Evolutionary conservation across 2,113 vertebrate genomes (phyloP).

Genomic region (Mungos mungo): DNA sequence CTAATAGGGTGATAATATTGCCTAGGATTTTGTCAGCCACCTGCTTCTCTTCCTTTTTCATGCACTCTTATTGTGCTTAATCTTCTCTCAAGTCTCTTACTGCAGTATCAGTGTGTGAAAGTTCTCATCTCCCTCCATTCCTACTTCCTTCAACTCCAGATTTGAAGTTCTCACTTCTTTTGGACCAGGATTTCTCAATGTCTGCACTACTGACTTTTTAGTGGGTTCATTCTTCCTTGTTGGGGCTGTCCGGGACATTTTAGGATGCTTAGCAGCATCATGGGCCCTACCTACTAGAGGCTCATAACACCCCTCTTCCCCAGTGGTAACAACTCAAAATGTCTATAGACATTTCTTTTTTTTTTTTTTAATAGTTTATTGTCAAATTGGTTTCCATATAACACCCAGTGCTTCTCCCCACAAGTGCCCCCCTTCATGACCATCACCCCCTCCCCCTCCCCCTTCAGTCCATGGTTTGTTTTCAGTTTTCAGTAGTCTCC

Average conservation of each 20-base stretch:
- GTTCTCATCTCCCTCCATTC: not conserved
- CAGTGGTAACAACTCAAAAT: not conserved
- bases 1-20: not conserved
- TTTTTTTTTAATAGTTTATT: no score
- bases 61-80: not conserved
- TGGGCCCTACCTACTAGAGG: not conserved
- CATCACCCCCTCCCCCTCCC: no score
- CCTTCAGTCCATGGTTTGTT: no score
- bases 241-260: not conserved
- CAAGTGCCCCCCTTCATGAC: no score
- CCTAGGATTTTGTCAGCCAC: not conserved
- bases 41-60: not conserved
- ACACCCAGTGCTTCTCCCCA: no score
- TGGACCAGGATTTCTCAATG: not conserved
- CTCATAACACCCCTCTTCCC: not conserved
- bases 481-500: no score
- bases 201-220: not conserved
- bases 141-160: not conserved
- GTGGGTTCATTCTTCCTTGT: not conserved
- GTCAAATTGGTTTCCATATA: no score
- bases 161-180: not conserved
- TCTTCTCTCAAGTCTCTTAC: not conserved
- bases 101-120: not conserved
- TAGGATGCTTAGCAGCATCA: not conserved
- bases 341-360: not conserved